These are phyloP conservation scores for Toxotes chatareus DNA, from an alignment of 2,113 vertebrate species.

Conservation along the genomic window DNA sequence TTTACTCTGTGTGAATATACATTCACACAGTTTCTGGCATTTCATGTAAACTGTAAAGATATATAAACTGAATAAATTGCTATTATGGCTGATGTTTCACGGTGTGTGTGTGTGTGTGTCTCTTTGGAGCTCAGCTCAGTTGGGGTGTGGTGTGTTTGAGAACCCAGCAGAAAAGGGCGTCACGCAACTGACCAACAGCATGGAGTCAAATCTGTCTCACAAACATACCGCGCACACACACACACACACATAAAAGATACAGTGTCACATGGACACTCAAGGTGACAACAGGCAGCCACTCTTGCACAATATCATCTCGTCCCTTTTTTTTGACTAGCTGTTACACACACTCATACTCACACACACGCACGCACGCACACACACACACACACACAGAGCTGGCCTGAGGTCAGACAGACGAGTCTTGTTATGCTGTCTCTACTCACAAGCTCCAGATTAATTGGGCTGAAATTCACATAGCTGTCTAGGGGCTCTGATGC, in stretches of 20 bases:
- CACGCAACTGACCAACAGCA: constrained; percentile 60
- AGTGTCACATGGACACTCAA: constrained; percentile 48
- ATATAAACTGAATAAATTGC: background rate
- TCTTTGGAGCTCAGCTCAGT: constrained; percentile 20
- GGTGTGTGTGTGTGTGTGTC: constrained; percentile 17
- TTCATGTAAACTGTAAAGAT: constrained; percentile 10
- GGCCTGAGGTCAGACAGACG: constrained; percentile 71
- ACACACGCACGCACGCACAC: constrained; percentile 29
- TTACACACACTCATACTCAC: constrained; percentile 22
- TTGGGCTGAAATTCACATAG: constrained; percentile 76
- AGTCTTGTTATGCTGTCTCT: constrained; percentile 68
- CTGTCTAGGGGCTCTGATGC: constrained; percentile 74
- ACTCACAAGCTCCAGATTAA: constrained; percentile 77
- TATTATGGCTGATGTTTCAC: background rate
- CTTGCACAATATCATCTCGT: constrained; percentile 34
- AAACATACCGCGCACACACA: background rate
- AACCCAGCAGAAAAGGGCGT: constrained; percentile 28
- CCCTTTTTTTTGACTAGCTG: constrained; percentile 35
- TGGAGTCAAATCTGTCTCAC: constrained; percentile 39
- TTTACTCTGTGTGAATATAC: constrained; percentile 3
- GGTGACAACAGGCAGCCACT: constrained; percentile 58
- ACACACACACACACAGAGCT: constrained; percentile 36
- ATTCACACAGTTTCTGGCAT: background rate
- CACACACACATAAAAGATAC: constrained; percentile 8
- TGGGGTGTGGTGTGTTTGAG: constrained; percentile 17